Percentiles rank a stretch among this genome's conserved stretches.
phyloP scores from a whole-genome alignment of 2,797 vertebrate species.

The Gallinago nigripennis region DNA sequence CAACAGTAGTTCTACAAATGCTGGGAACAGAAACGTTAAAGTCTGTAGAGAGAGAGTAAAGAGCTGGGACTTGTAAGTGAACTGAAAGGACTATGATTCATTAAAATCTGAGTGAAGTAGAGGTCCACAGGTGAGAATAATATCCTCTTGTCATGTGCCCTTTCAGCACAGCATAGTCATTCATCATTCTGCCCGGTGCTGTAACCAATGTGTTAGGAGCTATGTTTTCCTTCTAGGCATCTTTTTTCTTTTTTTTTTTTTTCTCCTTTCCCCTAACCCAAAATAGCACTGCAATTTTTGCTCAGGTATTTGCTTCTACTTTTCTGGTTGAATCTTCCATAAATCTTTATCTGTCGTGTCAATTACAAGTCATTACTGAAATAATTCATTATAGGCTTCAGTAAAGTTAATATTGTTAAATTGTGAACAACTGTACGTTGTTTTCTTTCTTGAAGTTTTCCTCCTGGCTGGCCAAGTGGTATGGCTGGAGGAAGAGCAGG shows the following conservation, averaged over 20 bases:
- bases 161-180: conserved; percentile 22
- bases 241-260: background rate
- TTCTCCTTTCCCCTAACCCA: background rate
- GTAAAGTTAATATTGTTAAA: background rate
- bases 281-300: conserved; percentile 44
- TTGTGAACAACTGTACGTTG: background rate
- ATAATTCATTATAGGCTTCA: background rate
- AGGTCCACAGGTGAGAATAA: conserved; percentile 40
- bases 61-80: conserved; percentile 40
- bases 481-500: background rate
- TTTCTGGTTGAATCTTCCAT: background rate
- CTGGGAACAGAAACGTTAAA: conserved; percentile 50
- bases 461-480: background rate
- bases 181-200: conserved; percentile 40
- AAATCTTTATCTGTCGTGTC: conserved; percentile 1
- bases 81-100: conserved; percentile 23
- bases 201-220: conserved; percentile 38
- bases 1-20: conserved; percentile 17
- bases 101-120: conserved; percentile 4
- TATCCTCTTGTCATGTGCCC: conserved; percentile 36
- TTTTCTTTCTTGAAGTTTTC: background rate
- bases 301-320: conserved; percentile 30
- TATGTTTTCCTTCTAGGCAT: conserved; percentile 47
- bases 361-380: conserved; percentile 33
- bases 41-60: conserved; percentile 6